Evolutionary conservation across 2,888 invertebrate genomes (phyloP).

Genomic region (Hyposoter dolosus): DNA sequence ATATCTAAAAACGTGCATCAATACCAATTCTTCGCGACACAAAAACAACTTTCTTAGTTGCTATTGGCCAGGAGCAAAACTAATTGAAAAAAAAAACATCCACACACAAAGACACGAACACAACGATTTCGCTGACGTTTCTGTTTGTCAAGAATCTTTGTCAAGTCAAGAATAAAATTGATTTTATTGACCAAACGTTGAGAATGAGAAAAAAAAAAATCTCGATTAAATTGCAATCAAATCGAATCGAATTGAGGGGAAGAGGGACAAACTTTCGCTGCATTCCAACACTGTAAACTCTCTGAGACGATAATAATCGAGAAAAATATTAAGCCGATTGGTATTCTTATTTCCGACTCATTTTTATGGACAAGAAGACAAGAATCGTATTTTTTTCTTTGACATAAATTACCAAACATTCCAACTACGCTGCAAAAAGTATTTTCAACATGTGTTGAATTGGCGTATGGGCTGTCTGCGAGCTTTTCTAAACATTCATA

Average conservation of each 20-base stretch:
- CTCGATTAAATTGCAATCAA: not conserved
- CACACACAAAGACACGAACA: not conserved
- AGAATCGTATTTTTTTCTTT: not conserved
- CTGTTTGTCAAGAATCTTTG: not conserved
- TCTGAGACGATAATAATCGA: not conserved
- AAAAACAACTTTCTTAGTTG: conserved; percentile 46
- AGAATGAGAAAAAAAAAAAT: not conserved
- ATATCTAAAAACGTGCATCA: conserved; percentile 66
- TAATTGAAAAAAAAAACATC: not conserved
- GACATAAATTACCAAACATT: conserved; percentile 53
- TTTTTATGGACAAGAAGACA: not conserved
- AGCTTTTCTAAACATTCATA: conserved; percentile 8
- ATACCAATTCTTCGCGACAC: conserved; percentile 37
- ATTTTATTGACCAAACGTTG: not conserved
- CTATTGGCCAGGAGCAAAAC: not conserved
- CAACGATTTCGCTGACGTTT: not conserved
- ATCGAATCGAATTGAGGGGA: not conserved
- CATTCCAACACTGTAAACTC: not conserved
- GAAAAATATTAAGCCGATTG: not conserved
- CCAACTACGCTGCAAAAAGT: conserved; percentile 42
- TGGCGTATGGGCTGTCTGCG: not conserved
- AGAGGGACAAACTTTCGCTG: not conserved
- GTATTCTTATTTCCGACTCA: not conserved
- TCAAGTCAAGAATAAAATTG: not conserved
- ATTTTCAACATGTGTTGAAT: not conserved